Evolutionary conservation across 2,113 vertebrate species (phyloP), one percentile per base, ranked within the genome.

Genomic region (Platycercus adscitus): DNA sequence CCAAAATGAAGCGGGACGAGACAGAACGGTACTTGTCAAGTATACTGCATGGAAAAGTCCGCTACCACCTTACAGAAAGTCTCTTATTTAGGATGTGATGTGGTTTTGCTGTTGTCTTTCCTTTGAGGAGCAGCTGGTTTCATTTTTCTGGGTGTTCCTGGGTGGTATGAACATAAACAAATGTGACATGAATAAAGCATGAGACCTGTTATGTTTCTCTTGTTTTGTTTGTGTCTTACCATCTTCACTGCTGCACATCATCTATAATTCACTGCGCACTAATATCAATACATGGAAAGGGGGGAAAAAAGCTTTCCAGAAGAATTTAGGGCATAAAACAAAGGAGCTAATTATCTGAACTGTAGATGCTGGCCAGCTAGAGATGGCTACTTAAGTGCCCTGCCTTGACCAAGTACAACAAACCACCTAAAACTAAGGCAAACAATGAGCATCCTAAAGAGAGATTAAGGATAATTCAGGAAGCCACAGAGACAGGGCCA

Each of bases 171-270:
- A 94, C 71, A 79, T 86, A 84, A 95, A 95, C 77, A 95, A 92
- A 64, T 35, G 37, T 77, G 68, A 86, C 41, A 96, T 83, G 75
- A 93, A 95, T 95, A 90, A 95, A 94, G 88, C 64, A 94, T 88
- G 80, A 95, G 55, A 93, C 50, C 88, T 70, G 68, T 82, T 91
- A 65, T 26, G 31, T 39, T 94, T 37, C 75, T 58, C 71, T 80
- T 88, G 53, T 61, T 85, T 76, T 89, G 70, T 89, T 95, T 56
- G 46, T 66, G n/a, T 73, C 75, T 91, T 72, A 71, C 46, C 70
- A 53, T 61, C 77, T 76, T 89, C 8, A 43, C 52, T 80, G 52
- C 53, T 72, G 70, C 47, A 82, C n/a, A 39, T 68, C 0, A 5
- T 37, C 66, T 66, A 49, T 50, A 73, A 29, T 80, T 89, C 81